These are phyloP conservation scores for Drosophila paramelanica DNA, from an alignment of 2,888 invertebrate genomes.

Conservation along the genomic window DNA sequence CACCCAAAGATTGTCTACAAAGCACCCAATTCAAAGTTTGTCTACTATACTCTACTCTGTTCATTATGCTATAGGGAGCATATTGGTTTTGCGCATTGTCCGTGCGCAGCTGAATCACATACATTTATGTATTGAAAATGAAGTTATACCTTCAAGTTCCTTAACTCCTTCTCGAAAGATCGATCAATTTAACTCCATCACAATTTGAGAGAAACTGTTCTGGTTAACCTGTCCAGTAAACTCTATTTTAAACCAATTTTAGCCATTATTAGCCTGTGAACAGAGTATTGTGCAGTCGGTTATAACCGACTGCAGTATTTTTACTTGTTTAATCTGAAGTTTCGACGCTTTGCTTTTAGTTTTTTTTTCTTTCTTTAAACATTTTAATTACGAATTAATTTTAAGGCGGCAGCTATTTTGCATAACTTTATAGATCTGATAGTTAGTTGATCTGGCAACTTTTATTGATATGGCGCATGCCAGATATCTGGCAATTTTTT, in stretches of 20 bases:
- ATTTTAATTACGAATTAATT: background rate
- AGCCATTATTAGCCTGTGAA: background rate
- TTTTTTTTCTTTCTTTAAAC: constrained; percentile 2
- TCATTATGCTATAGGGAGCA: background rate
- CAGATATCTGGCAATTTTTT: background rate
- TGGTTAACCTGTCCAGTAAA: too few species aligned
- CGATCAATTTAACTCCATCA: too few species aligned
- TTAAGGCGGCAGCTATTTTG: background rate
- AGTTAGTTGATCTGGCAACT: background rate
- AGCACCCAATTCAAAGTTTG: constrained; percentile 4
- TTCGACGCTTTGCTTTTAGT: background rate
- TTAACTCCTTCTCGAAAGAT: too few species aligned
- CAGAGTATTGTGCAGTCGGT: background rate
- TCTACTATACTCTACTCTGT: background rate
- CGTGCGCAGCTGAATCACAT: too few species aligned
- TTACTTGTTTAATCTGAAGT: background rate
- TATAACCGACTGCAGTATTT: background rate
- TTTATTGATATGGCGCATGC: background rate
- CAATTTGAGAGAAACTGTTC: too few species aligned
- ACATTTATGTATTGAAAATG: too few species aligned
- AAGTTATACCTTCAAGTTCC: too few species aligned
- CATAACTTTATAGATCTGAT: background rate
- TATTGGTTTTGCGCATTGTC: background rate
- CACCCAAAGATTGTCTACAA: constrained; percentile 58
- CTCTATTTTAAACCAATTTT: too few species aligned